Base-by-base conservation (phyloP, 2,888 invertebrate species). In the Orchestes rusci region DNA sequence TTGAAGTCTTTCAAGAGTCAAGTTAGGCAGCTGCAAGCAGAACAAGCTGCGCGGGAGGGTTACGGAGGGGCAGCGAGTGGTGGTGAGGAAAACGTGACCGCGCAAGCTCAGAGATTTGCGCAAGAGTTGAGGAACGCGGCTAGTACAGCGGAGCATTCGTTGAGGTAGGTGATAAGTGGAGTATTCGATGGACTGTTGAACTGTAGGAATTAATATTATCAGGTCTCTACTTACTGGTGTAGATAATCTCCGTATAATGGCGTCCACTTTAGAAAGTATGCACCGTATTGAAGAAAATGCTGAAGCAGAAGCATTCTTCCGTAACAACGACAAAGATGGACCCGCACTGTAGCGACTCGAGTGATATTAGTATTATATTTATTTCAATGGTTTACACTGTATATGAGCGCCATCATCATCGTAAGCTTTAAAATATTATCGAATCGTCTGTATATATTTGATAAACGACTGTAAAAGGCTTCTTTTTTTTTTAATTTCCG, bases 211-310 rank as follows among this genome's bases (percentile, higher is more conserved):
- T 16, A 17, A 34, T 55, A 39, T 37, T 68, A 65, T n/a, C 56
- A 81, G 81, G 59, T 80, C 81, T 72, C 63, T 82, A 50, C 68
- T 82, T 57, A 72, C 71, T 47, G 82, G 82, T 33, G 80, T 82
- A 39, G 79, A 78, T 56, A 81, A 80, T 65, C 67, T 82, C 46
- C 70, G 80, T 56, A 71, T 76, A 57, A 73, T 82, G 64, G 81
- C 82, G 15, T 73, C 77, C 28, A 70, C 75, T 27, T 65, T 82
- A 54, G 80, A 82, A 57, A 76, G 73, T 56, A 66, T 74, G 61
- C 72, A 76, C 59, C 69, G 72, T 55, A 71, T 72, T 62, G 72
- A 73, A 54, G 66, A 69, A 56, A 69, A 69, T n/a, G n/a, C n/a
- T n/a, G n/a, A n/a, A n/a, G n/a, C n/a, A n/a, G n/a, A n/a, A n/a